Evolutionary conservation across 2,113 vertebrate species (phyloP).

Genomic region (Sapajus apella): DNA sequence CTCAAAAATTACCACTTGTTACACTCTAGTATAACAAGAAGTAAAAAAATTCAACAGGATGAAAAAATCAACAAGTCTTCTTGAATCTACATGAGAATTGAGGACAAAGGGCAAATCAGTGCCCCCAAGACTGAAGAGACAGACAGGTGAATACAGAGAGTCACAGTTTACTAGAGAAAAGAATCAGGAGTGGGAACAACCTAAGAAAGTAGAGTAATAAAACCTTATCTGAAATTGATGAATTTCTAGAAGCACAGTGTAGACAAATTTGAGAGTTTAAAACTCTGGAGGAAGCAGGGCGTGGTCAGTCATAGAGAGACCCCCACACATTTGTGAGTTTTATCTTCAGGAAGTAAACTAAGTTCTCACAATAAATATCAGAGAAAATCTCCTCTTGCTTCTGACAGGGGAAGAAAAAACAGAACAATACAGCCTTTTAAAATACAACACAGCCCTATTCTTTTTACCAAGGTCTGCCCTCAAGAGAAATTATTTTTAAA

Average conservation of each 20-base stretch:
- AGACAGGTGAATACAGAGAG: background rate
- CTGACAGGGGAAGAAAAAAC: background rate
- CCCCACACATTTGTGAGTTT: background rate
- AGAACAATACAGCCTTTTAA: background rate
- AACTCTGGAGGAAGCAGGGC: background rate
- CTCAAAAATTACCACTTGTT: background rate
- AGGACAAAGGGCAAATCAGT: background rate
- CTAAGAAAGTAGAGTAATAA: background rate
- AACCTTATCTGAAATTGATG: background rate
- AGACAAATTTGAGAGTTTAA: background rate
- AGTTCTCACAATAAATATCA: background rate
- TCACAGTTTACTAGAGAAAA: background rate
- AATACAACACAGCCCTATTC: background rate
- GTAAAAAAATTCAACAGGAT: background rate
- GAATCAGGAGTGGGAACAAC: background rate
- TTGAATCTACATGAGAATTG: background rate
- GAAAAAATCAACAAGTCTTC: background rate
- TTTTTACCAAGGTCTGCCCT: background rate
- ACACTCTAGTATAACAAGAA: background rate
- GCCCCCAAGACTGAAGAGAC: background rate
- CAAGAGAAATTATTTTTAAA: background rate
- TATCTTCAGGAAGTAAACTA: background rate
- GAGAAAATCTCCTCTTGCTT: background rate
- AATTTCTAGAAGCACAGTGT: background rate
- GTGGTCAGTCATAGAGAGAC: background rate